Evolutionary conservation across 1,140 invertebrate species (phyloP).

Genomic region (Drosophila kanapiae): DNA sequence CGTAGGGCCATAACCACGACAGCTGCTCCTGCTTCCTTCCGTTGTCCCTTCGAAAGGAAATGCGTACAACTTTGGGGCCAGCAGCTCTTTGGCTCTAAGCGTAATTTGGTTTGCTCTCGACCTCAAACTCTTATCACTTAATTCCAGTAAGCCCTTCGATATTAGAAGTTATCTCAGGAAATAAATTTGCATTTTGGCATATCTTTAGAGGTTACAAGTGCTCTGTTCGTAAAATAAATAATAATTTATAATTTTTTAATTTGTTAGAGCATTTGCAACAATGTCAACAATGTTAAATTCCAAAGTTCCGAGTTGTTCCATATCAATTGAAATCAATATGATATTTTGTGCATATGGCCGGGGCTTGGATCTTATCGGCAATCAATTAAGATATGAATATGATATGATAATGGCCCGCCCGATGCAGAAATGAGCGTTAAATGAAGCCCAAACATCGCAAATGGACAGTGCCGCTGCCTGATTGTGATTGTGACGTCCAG

Average conservation of each 20-base stretch:
- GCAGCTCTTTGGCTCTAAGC: neutral
- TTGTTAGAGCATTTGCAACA: slow-evolving; percentile 21
- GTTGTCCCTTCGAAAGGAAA: neutral
- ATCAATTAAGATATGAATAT: slow-evolving; percentile 77
- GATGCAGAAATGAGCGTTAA: slow-evolving; percentile 71
- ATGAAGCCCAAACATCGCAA: slow-evolving; percentile 52
- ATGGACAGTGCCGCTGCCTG: slow-evolving; percentile 7
- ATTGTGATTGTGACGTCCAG: slow-evolving; percentile 17
- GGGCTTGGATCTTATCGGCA: slow-evolving; percentile 60
- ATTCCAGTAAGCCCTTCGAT: neutral
- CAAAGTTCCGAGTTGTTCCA: slow-evolving; percentile 8
- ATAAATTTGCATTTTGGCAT: neutral
- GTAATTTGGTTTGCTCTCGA: slow-evolving; percentile 17
- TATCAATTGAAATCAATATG: slow-evolving; percentile 42
- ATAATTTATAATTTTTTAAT: slow-evolving; percentile 9
- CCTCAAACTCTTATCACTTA: neutral
- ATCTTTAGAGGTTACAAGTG: too few species aligned
- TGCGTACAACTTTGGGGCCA: slow-evolving; percentile 9
- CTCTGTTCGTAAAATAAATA: neutral
- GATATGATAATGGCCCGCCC: slow-evolving; percentile 56
- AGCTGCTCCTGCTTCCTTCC: slow-evolving; percentile 43
- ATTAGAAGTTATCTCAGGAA: neutral
- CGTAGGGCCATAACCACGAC: slow-evolving; percentile 21
- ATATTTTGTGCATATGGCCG: slow-evolving; percentile 33
- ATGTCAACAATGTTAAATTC: slow-evolving; percentile 14